Evolutionary conservation across 1,140 invertebrate species (phyloP).

Genomic region (Dufourea novaeangliae): DNA sequence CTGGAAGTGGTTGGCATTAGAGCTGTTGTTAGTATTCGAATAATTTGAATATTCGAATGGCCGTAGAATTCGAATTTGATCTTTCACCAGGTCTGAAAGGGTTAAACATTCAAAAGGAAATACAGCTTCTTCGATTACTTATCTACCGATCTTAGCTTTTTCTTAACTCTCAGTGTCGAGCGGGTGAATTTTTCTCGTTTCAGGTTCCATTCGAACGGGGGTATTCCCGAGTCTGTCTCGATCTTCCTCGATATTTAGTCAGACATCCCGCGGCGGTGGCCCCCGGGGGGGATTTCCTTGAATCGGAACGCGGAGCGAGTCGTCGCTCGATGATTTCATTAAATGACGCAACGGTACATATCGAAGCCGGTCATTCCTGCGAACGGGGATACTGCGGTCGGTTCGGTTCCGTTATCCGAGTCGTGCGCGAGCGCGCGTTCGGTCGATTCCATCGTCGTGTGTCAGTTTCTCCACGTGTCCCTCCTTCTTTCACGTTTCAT

Average conservation of each 20-base stretch:
- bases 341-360: conserved; percentile 60
- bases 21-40: too few relatives aligned
- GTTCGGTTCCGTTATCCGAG: conserved; percentile 59
- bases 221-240: neutral
- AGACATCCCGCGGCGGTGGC: neutral
- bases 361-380: conserved; percentile 47
- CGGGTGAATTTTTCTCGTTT: too few relatives aligned
- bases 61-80: too few relatives aligned
- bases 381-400: conserved; percentile 47
- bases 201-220: too few relatives aligned
- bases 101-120: too few relatives aligned
- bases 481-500: too few relatives aligned
- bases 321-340: conserved; percentile 41
- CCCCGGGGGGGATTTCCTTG: conserved; percentile 31
- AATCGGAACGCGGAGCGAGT: neutral
- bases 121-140: too few relatives aligned
- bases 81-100: too few relatives aligned
- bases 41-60: too few relatives aligned
- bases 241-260: neutral
- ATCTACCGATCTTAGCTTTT: too few relatives aligned
- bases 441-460: conserved; percentile 18
- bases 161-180: too few relatives aligned
- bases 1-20: too few relatives aligned
- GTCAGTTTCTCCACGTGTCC: neutral
- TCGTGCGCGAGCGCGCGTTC: neutral